A percentile compares a stretch with the other conserved stretches of the same genome.
These are phyloP conservation scores for Hirtodrosophila histrioides DNA, from an alignment of 2,888 invertebrate genomes.

Conservation along the genomic window DNA sequence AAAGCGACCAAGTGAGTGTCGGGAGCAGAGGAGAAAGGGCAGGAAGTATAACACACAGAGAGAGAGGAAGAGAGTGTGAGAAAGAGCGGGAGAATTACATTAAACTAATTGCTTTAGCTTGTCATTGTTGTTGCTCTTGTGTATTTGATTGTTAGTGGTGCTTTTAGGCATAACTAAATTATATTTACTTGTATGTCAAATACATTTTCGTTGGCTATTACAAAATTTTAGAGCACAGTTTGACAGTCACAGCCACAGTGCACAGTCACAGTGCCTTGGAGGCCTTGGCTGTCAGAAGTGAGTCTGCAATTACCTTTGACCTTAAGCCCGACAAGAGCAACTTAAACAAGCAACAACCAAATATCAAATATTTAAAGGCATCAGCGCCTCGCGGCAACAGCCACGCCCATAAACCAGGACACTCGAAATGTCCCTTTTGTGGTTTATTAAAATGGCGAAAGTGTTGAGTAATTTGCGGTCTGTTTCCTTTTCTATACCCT, in stretches of 20 bases:
- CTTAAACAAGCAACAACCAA: slow-evolving; percentile 22
- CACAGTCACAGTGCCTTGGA: no score
- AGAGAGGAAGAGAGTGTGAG: slow-evolving; percentile 7
- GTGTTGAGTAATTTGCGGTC: slow-evolving; percentile 64
- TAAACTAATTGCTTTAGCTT: slow-evolving; percentile 79
- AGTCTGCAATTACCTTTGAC: slow-evolving; percentile 59
- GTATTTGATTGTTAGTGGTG: slow-evolving; percentile 53
- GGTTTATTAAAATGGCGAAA: slow-evolving; percentile 52
- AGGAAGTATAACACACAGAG: not conserved
- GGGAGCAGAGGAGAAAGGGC: not conserved
- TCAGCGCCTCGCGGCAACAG: slow-evolving; percentile 13
- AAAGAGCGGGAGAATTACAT: slow-evolving; percentile 60
- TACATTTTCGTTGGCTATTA: slow-evolving; percentile 29
- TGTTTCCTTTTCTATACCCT: not conserved
- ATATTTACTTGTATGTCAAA: slow-evolving; percentile 69
- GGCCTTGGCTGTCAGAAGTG: slow-evolving; percentile 11
- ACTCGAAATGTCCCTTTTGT: slow-evolving; percentile 35
- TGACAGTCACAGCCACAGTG: slow-evolving; percentile 28
- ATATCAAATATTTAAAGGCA: slow-evolving; percentile 58
- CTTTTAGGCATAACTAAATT: slow-evolving; percentile 64
- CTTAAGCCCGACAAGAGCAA: slow-evolving; percentile 26
- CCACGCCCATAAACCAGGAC: slow-evolving; percentile 29
- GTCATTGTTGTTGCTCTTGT: slow-evolving; percentile 65
- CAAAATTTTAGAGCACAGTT: slow-evolving; percentile 43
- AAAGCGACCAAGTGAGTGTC: slow-evolving; percentile 18